Conservation (phyloP, 2,113 vertebrate genomes). For the Chionomys nivalis region DNA sequence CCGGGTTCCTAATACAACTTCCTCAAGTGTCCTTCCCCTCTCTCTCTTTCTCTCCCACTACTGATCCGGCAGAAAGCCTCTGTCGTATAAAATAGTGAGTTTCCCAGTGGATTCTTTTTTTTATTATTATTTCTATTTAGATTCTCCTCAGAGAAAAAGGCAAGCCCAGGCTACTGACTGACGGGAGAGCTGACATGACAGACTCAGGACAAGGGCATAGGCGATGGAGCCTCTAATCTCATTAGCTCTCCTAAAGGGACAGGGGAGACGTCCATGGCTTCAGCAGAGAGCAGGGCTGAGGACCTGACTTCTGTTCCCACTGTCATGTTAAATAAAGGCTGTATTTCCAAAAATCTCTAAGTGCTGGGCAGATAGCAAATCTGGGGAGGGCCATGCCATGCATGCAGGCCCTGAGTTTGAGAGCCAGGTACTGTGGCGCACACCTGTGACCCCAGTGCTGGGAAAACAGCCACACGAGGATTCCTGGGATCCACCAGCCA, state of each 20-base stretch:
- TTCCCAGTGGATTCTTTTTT: neutral
- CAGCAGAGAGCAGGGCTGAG: fast-evolving
- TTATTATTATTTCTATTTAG: neutral
- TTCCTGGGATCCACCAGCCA: neutral
- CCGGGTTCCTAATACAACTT: conserved; percentile 4
- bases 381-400: neutral
- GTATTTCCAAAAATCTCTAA: neutral
- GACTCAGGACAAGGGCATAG: fast-evolving
- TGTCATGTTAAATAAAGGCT: neutral
- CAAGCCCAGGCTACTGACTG: fast-evolving
- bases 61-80: neutral
- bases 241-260: fast-evolving
- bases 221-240: fast-evolving
- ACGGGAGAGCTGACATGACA: fast-evolving
- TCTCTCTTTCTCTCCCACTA: neutral
- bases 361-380: neutral
- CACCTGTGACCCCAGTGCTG: neutral
- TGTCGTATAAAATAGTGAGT: too few species aligned
- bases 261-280: neutral
- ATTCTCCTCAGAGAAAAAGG: neutral
- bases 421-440: neutral
- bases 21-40: neutral
- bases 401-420: neutral
- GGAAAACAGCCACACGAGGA: neutral
- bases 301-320: neutral